Evolutionary conservation across 2,113 vertebrate genomes (phyloP), one percentile per base, ranked within the genome.

Genomic region (Ciconia stormi): DNA sequence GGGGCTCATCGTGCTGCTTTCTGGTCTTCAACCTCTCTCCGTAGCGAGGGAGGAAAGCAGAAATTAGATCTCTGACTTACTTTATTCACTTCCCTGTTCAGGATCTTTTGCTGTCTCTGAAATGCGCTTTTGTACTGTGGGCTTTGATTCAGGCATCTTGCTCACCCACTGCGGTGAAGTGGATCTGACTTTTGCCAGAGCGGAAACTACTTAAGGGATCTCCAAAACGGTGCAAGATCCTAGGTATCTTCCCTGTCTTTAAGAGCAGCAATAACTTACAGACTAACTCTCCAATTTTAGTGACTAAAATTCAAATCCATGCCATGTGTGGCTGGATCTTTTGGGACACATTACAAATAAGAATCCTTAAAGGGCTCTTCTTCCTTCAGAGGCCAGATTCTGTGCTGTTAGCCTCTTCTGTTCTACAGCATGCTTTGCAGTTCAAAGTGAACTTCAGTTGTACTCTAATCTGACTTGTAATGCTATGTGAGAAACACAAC

Each of bases 41-140:
- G 0, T 10, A 18, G 38, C 7, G 16, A 4, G 16, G 2, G 1
- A 5, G 12, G 16, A 1, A 11, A 29, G 19, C 1, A 26, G 65
- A 36, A 49, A 3, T 11, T 5, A 21, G n/a, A 6, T 36, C 16
- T 8, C 34, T 38, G n/a, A 4, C 16, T 36, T 5, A 3, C 8
- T 17, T 4, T 16, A 2, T 46, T 34, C 18, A 4, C 6, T 86
- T 59, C 10, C 7, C 21, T 25, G 13, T 40, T 42, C 11, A 2
- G 29, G 44, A 11, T 10, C 11, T 58, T 3, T 12, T 26, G 5
- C 26, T 34, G 12, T 47, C n/a, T 55, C 49, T 13, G 25, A 44
- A 66, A 17, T 32, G 5, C 0, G 6, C 22, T 42, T 36, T 44
- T 1, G 18, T 7, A 4, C 19, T 1, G 2, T 9, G 20, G 13